Conservation (phyloP, 2,797 vertebrate genomes). For the Sebastes goodei region DNA sequence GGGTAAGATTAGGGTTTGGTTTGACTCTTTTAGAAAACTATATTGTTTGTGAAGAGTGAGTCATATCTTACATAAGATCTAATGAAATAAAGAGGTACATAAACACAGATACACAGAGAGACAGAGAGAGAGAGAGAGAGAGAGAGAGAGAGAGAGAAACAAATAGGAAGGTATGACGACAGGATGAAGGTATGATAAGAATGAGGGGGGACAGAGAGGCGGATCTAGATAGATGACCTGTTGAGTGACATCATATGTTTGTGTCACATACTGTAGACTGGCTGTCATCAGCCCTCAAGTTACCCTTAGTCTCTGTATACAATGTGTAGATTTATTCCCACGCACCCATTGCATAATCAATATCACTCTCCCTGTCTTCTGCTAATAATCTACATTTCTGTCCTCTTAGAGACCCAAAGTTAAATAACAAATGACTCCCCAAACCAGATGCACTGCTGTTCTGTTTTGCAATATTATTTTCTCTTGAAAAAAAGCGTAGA, state of each 20-base stretch:
- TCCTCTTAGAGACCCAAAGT: not conserved
- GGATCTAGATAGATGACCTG: constrained; percentile 11
- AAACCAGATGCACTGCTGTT: not conserved
- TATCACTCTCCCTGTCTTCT: not conserved
- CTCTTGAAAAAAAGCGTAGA: not conserved
- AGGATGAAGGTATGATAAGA: constrained; percentile 6
- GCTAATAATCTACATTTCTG: not conserved
- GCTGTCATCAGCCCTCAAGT: constrained; percentile 19
- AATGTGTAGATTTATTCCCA: not conserved
- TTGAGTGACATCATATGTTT: constrained; percentile 28
- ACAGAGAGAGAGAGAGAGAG: not conserved
- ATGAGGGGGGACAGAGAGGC: not conserved
- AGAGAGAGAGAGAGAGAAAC: not conserved
- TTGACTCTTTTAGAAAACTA: constrained; percentile 35
- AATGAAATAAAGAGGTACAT: not conserved
- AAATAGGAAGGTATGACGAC: not conserved
- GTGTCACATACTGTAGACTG: not conserved
- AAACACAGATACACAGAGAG: not conserved
- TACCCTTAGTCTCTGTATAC: not conserved
- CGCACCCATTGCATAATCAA: not conserved
- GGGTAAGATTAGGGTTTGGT: constrained; percentile 30
- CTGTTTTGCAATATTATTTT: not conserved
- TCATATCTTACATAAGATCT: constrained; percentile 32
- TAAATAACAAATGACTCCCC: not conserved
- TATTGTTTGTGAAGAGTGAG: constrained; percentile 28